These are phyloP conservation scores for Zaprionus lachaisei DNA, from an alignment of 1,140 invertebrate species.

Conservation along the genomic window DNA sequence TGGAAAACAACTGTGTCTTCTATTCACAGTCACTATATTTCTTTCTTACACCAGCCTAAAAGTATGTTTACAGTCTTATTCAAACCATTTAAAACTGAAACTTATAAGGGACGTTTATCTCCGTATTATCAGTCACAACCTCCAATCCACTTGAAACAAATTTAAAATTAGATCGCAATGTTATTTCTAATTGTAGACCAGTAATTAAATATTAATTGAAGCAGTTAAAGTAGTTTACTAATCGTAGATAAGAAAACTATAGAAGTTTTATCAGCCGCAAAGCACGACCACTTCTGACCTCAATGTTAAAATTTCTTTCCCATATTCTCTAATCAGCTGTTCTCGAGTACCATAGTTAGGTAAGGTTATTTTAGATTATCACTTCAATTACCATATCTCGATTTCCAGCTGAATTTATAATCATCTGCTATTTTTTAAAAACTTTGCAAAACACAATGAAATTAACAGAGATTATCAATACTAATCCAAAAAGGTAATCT, in stretches of 20 bases:
- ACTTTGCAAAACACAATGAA: not conserved
- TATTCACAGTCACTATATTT: too few relatives aligned
- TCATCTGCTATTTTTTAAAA: not conserved
- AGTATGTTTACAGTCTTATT: not conserved
- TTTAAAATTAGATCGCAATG: not conserved
- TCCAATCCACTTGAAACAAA: not conserved
- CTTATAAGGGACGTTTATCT: not conserved
- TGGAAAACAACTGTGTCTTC: too few relatives aligned
- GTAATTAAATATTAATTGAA: not conserved
- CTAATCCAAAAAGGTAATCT: constrained; percentile 21
- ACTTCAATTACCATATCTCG: not conserved
- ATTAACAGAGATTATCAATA: not conserved
- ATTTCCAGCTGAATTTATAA: not conserved
- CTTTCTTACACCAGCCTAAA: not conserved
- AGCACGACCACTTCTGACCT: not conserved
- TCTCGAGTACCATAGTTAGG: not conserved
- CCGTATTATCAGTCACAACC: not conserved
- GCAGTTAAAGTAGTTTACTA: not conserved
- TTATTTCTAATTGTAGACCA: not conserved
- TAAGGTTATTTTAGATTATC: not conserved
- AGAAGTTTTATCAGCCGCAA: not conserved
- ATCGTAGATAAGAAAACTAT: not conserved
- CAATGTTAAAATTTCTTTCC: too few relatives aligned
- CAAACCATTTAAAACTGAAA: not conserved
- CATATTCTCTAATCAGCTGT: not conserved